Conservation (phyloP, 2,888 invertebrate species). For the Tiphia femorata region DNA sequence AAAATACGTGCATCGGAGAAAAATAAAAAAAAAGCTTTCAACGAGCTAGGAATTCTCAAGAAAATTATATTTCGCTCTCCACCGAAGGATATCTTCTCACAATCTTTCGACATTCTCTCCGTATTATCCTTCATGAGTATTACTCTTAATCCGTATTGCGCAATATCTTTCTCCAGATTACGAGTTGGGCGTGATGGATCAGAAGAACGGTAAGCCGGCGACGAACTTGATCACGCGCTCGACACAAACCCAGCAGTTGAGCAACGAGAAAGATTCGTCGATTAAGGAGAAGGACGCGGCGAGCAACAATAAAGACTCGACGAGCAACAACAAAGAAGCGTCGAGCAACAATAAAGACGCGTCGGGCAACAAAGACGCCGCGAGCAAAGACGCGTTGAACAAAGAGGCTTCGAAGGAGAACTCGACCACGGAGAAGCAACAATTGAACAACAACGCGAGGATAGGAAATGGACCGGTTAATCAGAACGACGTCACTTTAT, state of each 20-base stretch:
- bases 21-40: too few species aligned
- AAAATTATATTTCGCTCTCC: too few species aligned
- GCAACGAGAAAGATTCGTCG: constrained; percentile 52
- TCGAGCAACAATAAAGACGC: constrained; percentile 52
- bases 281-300: constrained; percentile 29
- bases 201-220: constrained; percentile 53
- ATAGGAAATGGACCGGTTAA: constrained; percentile 60
- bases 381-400: neutral
- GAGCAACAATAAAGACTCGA: constrained; percentile 20
- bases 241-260: constrained; percentile 58
- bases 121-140: too few species aligned
- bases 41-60: too few species aligned
- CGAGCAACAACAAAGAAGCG: constrained; percentile 50
- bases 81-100: too few species aligned
- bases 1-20: too few species aligned
- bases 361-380: too few species aligned
- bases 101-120: too few species aligned
- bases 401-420: constrained; percentile 28
- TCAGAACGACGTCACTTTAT: constrained; percentile 58
- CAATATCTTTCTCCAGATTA: constrained; percentile 50
- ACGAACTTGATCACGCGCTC: constrained; percentile 48
- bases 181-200: constrained; percentile 58
- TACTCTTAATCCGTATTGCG: too few species aligned
- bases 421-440: constrained; percentile 29
- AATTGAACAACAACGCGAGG: constrained; percentile 54